Evolutionary conservation across 2,888 invertebrate genomes (phyloP).

Genomic region (Teinopalpus imperialis): DNA sequence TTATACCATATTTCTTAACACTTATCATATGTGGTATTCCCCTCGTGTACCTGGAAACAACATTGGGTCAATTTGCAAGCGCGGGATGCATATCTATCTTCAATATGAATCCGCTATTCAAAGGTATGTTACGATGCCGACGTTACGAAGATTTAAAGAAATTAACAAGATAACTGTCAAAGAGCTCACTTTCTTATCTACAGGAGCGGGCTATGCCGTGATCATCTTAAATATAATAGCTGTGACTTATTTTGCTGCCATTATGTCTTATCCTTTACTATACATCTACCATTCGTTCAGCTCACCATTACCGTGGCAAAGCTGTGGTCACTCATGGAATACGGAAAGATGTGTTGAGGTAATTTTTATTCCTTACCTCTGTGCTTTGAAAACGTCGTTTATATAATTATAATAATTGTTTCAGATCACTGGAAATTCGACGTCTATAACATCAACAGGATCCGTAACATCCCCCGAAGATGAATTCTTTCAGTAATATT

Average conservation of each 20-base stretch:
- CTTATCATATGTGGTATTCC: slow-evolving; percentile 92
- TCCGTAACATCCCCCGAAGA: slow-evolving; percentile 86
- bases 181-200: no score
- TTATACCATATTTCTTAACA: slow-evolving; percentile 92
- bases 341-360: slow-evolving; percentile 86
- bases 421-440: slow-evolving; percentile 66
- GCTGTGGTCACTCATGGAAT: slow-evolving; percentile 92
- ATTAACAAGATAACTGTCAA: no score
- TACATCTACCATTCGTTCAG: slow-evolving; percentile 88
- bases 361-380: no score
- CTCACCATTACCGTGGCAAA: slow-evolving; percentile 87
- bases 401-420: slow-evolving; percentile 35
- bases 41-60: slow-evolving; percentile 92
- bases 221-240: slow-evolving; percentile 90
- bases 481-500: slow-evolving; percentile 93
- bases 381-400: slow-evolving; percentile 13
- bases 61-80: slow-evolving; percentile 92
- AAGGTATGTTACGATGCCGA: slow-evolving; percentile 85
- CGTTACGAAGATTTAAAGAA: no score
- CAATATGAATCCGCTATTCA: slow-evolving; percentile 90
- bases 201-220: slow-evolving; percentile 93
- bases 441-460: slow-evolving; percentile 50
- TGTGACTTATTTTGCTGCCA: slow-evolving; percentile 91
- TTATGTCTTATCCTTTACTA: slow-evolving; percentile 92
- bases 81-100: slow-evolving; percentile 92